Evolutionary conservation across 2,797 vertebrate genomes (phyloP), one percentile per base, ranked within the genome.

Genomic region (Sebastes steindachneri): DNA sequence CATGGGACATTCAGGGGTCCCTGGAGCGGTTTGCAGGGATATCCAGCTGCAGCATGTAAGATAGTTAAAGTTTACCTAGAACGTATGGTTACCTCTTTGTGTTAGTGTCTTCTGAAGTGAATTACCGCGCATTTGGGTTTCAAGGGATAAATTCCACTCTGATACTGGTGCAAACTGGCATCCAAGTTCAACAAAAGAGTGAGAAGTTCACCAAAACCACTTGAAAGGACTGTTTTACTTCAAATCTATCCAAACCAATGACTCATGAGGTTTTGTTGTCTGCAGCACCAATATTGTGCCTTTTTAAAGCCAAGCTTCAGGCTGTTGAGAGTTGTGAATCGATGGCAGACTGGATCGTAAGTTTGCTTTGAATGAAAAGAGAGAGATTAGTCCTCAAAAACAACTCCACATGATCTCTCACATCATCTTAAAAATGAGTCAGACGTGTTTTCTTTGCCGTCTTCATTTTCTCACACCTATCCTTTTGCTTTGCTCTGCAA

Each of bases 51-150:
- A 45, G 41, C 41, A 17, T 45, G 41, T 0, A 45, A 45, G 41
- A 45, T 17, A 15, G 6, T 45, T 68, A 1, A 68, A 82, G 67
- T 79, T 83, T 58, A 55, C 8, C 37, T 3, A 26, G 31, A 69
- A 37, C 72, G 57, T 29, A 15, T 19, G 28, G 8, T 69, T 33
- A 21, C 15, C 53, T 51, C 76, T 81, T 84, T 86, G 63, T 74
- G n/a, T 26, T 23, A 3, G 10, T 26, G 51, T 63, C 15, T 7
- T 37, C 4, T 78, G 29, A 60, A 53, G 29, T 62, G 14, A 41
- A 29, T 62, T 0, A 66, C 10, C 2, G 3, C n/a, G 45, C 28
- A 6, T 15, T 55, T 21, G 9, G 57, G 6, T 9, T 68, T 77
- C 10, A 53, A 9, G 23, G 9, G 63, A 67, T 86, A 4, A 58